A percentile compares a stretch with the other conserved stretches of the same genome.
Evolutionary conservation across 2,888 invertebrate species (phyloP).

Genomic region (Pimpla rufipes): DNA sequence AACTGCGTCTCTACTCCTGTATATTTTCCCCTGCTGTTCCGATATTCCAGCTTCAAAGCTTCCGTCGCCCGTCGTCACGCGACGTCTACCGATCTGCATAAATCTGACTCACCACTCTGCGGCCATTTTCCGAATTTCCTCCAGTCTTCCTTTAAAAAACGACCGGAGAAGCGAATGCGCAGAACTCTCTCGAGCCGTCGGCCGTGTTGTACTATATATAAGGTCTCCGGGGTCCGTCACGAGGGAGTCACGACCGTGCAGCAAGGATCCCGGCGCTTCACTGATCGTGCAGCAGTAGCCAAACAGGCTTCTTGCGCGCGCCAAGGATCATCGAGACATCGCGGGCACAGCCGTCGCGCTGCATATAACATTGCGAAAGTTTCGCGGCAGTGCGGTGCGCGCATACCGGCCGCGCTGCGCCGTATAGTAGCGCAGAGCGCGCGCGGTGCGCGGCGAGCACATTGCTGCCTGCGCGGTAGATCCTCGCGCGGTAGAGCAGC

Average conservation of each 20-base stretch:
- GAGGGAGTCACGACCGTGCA: conserved; percentile 47
- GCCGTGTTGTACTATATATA: background rate
- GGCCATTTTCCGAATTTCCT: conserved; percentile 21
- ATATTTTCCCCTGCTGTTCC: too few relatives aligned
- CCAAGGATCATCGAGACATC: conserved; percentile 25
- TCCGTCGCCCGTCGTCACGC: background rate
- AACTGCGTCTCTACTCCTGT: too few relatives aligned
- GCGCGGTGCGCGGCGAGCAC: background rate
- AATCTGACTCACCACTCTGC: background rate
- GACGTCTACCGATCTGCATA: background rate
- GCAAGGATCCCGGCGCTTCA: conserved; percentile 48
- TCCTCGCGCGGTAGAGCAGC: conserved; percentile 24
- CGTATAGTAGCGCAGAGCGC: conserved; percentile 2
- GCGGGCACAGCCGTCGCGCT: background rate
- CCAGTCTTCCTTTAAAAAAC: too few relatives aligned
- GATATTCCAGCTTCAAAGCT: background rate
- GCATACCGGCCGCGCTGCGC: background rate
- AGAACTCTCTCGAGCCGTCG: background rate
- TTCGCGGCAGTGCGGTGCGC: background rate
- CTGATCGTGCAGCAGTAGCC: conserved; percentile 49
- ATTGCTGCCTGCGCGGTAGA: conserved; percentile 39
- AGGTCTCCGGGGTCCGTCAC: conserved; percentile 34
- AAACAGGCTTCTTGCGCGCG: conserved; percentile 31
- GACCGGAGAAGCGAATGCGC: conserved; percentile 9
- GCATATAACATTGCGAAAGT: conserved; percentile 42